Conservation (phyloP, 1,140 invertebrate species). For the Lutraria rhynchaena region DNA sequence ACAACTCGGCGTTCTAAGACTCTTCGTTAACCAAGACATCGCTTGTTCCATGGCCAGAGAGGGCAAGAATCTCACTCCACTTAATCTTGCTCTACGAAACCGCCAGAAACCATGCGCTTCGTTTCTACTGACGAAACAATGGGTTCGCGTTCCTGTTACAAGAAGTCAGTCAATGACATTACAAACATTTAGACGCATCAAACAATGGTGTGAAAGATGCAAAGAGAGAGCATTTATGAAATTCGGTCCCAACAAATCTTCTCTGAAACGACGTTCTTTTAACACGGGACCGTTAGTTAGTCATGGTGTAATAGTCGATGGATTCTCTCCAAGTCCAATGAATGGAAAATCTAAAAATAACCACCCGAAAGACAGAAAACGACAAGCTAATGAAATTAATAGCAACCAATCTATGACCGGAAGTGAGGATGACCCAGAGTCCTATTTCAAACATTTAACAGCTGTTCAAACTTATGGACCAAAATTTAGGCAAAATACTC, state of each 20-base stretch:
- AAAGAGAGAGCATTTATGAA: constrained; percentile 76
- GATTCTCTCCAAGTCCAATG: constrained; percentile 77
- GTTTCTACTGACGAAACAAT: constrained; percentile 80
- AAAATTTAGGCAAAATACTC: constrained; percentile 65
- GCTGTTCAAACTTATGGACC: constrained; percentile 66
- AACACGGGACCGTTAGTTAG: constrained; percentile 74
- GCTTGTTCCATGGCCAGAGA: constrained; percentile 78
- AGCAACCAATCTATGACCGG: constrained; percentile 35
- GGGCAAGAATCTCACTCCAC: constrained; percentile 75
- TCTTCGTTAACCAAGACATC: constrained; percentile 80
- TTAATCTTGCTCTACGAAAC: constrained; percentile 79
- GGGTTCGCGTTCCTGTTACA: constrained; percentile 76
- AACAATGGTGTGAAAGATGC: constrained; percentile 78
- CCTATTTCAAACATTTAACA: constrained; percentile 71
- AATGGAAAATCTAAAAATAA: constrained; percentile 73
- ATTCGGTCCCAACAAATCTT: constrained; percentile 74
- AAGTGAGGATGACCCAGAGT: constrained; percentile 69
- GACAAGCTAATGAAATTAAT: constrained; percentile 56
- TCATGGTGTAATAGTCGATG: constrained; percentile 77
- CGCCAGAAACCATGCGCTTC: constrained; percentile 78
- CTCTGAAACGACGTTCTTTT: constrained; percentile 72
- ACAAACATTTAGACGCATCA: constrained; percentile 74
- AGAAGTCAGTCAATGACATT: constrained; percentile 76
- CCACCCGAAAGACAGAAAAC: constrained; percentile 64
- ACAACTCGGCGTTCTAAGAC: constrained; percentile 77